Base-by-base conservation (phyloP, 1,140 invertebrate genomes). In the Hyposmocoma kahamanoa region DNA sequence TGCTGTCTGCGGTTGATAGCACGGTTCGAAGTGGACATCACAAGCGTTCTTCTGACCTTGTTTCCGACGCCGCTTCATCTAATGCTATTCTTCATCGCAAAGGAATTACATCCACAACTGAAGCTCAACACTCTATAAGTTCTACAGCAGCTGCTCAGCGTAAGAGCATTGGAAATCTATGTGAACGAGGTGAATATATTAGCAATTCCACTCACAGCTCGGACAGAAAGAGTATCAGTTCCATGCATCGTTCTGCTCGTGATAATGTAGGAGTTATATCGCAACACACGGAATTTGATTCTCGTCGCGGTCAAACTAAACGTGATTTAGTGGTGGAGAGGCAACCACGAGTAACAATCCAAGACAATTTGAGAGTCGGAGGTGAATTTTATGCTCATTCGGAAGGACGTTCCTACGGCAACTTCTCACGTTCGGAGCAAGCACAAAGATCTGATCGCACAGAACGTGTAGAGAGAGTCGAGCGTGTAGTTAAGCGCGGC, bases 81-180 rank as follows among this genome's bases (percentile, higher is more conserved):
- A 95, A 96, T 57, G 87, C 93, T 15, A 91, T 95, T 17, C 87
- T 96, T 3, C 92, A 95, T 70, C 88, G 94, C 10, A 93, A 93
- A 63, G 90, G 90, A 18, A 76, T 88, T 10, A 88, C 89, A 1
- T 86, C 88, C 39, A 81, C 83, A 3, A 83, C 72, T 8, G 90
- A 91, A 70, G 89, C 90, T 4, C 78, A 91, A 4, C 91, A 92
- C 58, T 90, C 90, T 8, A 90, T 91, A 3, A 93, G 92, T n/a
- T 91, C 92, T 0, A 91, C 92, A 1, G 93, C 93, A 13, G 90
- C 92, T 10, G 91, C 92, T 59, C 92, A 94, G 66, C 87, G 92
- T 21, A 94, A 93, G 72, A 95, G 93, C 42, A 93, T 95, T 18
- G 90, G 90, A 0, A 94, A 94, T 69, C 78, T 95, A 0, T 90